Percentiles rank a stretch among this genome's conserved stretches.
Conservation (phyloP, 2,113 vertebrate genomes). For the Lepus europaeus region DNA sequence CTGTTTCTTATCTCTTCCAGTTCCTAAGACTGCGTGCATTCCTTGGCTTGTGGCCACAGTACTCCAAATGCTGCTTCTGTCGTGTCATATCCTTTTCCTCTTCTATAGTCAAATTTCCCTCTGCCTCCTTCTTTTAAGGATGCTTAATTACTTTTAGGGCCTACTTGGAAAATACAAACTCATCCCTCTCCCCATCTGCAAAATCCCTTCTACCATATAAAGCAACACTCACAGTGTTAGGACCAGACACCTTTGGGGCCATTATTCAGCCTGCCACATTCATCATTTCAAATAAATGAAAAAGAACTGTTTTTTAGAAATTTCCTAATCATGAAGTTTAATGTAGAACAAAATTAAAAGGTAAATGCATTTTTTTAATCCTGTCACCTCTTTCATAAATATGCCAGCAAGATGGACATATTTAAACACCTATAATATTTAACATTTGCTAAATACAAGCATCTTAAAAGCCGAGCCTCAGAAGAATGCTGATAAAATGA, state of each 20-base stretch:
- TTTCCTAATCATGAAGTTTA: slow-evolving; percentile 23
- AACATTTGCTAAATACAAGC: background rate
- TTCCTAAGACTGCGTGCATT: background rate
- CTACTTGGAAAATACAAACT: background rate
- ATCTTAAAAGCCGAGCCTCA: background rate
- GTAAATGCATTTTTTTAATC: background rate
- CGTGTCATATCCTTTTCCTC: background rate
- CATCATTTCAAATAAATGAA: background rate
- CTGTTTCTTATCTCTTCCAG: background rate
- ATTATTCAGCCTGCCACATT: background rate
- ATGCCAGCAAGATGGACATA: background rate
- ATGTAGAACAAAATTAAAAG: background rate
- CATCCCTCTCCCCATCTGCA: background rate
- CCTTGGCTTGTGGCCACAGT: background rate
- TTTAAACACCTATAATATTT: background rate
- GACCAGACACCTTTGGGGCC: background rate
- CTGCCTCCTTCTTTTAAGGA: background rate
- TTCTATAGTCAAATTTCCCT: background rate
- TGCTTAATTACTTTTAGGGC: background rate
- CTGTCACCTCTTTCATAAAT: slow-evolving; percentile 26
- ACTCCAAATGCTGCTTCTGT: background rate
- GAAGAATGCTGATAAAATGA: background rate
- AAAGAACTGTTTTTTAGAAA: background rate
- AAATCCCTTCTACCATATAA: background rate
- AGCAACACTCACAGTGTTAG: background rate